These are phyloP conservation scores for Bacillus rossius DNA, from an alignment of 1,140 invertebrate species.

Conservation along the genomic window DNA sequence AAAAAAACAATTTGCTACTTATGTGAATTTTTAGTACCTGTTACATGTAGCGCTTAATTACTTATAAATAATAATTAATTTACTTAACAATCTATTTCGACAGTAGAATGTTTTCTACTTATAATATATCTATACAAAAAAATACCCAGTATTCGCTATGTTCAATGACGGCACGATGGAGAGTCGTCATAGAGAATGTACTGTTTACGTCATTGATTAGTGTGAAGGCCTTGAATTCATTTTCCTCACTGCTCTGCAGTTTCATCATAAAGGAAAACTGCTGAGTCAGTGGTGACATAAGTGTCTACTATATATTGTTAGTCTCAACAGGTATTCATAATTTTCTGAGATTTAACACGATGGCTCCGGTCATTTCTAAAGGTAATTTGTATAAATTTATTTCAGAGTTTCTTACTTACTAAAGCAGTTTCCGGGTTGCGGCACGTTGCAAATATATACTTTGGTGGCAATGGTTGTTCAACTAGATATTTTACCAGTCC, in stretches of 20 bases:
- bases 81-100: too few species aligned
- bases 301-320: slow-evolving; percentile 13
- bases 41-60: too few species aligned
- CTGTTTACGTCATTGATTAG: background rate
- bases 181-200: too few species aligned
- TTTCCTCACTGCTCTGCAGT: background rate
- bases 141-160: too few species aligned
- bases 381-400: background rate
- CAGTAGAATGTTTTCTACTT: too few species aligned
- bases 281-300: background rate
- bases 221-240: background rate
- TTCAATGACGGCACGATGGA: too few species aligned
- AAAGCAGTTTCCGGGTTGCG: slow-evolving; percentile 54
- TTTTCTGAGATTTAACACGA: slow-evolving; percentile 22
- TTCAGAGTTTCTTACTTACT: too few species aligned
- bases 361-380: slow-evolving; percentile 45
- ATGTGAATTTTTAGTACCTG: too few species aligned
- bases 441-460: slow-evolving; percentile 67
- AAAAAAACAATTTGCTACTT: too few species aligned
- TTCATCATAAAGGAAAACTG: slow-evolving; percentile 1
- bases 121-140: too few species aligned
- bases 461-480: slow-evolving; percentile 45
- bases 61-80: too few species aligned
- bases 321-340: background rate
- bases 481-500: slow-evolving; percentile 69